Percentiles rank a stretch among this genome's conserved stretches.
Evolutionary conservation across 2,888 invertebrate species (phyloP).

Genomic region (Neoascia interrupta): DNA sequence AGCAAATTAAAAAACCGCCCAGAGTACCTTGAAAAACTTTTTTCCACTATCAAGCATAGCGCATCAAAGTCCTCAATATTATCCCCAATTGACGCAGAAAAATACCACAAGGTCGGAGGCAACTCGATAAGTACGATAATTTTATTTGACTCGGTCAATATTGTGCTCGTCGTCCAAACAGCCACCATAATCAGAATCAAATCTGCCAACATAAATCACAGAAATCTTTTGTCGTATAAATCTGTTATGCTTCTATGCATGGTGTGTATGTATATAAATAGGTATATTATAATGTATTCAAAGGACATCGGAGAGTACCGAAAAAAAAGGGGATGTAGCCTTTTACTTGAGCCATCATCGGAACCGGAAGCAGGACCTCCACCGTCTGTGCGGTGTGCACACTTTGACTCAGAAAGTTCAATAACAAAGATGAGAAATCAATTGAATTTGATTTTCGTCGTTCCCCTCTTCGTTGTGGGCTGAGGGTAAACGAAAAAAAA

Average conservation of each 20-base stretch:
- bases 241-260: no score
- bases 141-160: constrained; percentile 63
- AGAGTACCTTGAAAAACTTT: no score
- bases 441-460: constrained; percentile 58
- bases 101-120: constrained; percentile 9
- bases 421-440: constrained; percentile 56
- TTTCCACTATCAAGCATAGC: no score
- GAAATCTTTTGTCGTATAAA: constrained; percentile 54
- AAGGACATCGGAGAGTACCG: constrained; percentile 6
- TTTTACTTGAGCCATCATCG: constrained; percentile 13
- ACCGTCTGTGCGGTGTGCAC: constrained; percentile 33
- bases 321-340: constrained; percentile 5
- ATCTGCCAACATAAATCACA: constrained; percentile 60
- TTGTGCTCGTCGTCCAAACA: constrained; percentile 38
- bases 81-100: no score
- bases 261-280: constrained; percentile 22
- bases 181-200: constrained; percentile 51
- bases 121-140: constrained; percentile 54
- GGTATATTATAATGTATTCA: constrained; percentile 60
- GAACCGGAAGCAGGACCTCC: constrained; percentile 14
- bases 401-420: constrained; percentile 46
- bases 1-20: no score
- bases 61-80: no score
- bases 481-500: constrained; percentile 50
- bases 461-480: constrained; percentile 24